A percentile compares a stretch with the other conserved stretches of the same genome.
Conservation (phyloP, 2,113 vertebrate species). For the Leptosomus discolor region DNA sequence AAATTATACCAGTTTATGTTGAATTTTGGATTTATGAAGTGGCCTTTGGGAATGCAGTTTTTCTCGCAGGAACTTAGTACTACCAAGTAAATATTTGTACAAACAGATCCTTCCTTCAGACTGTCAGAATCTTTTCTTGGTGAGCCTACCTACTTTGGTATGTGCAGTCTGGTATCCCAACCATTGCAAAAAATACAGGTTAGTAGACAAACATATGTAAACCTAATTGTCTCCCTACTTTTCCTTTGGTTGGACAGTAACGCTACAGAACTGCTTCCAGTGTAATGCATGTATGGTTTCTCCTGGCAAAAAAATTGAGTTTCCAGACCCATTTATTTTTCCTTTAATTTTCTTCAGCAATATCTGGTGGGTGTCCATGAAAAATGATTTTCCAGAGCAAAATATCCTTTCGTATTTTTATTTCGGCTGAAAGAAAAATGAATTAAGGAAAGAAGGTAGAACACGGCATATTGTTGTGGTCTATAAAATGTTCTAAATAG, state of each 20-base stretch:
- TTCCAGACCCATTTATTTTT: background rate
- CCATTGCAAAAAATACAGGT: background rate
- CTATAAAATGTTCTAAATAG: background rate
- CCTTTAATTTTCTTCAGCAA: background rate
- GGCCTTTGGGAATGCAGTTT: background rate
- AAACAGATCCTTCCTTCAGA: background rate
- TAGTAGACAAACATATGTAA: background rate
- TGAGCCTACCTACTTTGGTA: background rate
- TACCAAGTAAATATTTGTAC: background rate
- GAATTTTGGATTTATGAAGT: background rate
- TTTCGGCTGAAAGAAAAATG: background rate
- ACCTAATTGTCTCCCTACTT: background rate
- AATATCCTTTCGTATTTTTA: background rate
- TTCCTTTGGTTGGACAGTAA: background rate
- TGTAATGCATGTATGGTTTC: background rate
- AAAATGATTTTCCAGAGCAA: background rate
- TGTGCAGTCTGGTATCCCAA: background rate
- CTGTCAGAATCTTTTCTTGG: background rate
- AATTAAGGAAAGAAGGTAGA: background rate
- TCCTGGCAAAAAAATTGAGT: rapidly evolving
- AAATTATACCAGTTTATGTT: background rate
- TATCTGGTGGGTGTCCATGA: background rate
- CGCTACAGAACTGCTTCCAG: background rate
- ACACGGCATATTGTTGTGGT: rapidly evolving
- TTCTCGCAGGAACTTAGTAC: background rate